Conservation (phyloP, 2,797 vertebrate species). For the Halcyon badia region DNA sequence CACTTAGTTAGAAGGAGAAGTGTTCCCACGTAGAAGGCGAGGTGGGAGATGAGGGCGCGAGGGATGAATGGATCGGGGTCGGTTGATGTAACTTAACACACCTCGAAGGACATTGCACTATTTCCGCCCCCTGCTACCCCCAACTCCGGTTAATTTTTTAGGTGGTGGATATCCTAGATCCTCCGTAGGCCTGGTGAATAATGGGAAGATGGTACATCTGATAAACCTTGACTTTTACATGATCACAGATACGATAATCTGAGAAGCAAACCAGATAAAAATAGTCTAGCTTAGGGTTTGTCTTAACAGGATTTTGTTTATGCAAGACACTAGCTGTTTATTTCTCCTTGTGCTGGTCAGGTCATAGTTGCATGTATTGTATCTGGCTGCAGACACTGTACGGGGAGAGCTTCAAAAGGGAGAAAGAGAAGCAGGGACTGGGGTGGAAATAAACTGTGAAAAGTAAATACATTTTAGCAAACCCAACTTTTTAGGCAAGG, state of each 20-base stretch:
- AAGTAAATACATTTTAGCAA: not conserved
- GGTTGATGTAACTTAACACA: accelerated
- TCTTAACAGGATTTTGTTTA: not conserved
- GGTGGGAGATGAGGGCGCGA: accelerated
- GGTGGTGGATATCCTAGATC: not conserved
- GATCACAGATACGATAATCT: not conserved
- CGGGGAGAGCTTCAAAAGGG: not conserved
- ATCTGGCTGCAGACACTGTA: not conserved
- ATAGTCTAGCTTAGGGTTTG: not conserved
- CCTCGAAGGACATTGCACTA: not conserved
- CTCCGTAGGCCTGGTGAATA: not conserved
- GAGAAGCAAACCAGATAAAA: not conserved
- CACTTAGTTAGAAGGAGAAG: not conserved
- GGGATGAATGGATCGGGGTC: not conserved
- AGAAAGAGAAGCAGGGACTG: not conserved
- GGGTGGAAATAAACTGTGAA: not conserved
- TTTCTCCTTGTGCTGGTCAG: not conserved
- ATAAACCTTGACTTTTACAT: not conserved
- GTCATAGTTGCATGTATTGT: not conserved
- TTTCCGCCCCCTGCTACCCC: accelerated
- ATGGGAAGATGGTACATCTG: not conserved
- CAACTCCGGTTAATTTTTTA: not conserved
- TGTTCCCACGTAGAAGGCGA: not conserved
- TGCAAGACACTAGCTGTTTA: not conserved
- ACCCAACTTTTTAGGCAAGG: not conserved